Evolutionary conservation across 2,113 vertebrate genomes (phyloP).

Genomic region (Microcebus murinus): DNA sequence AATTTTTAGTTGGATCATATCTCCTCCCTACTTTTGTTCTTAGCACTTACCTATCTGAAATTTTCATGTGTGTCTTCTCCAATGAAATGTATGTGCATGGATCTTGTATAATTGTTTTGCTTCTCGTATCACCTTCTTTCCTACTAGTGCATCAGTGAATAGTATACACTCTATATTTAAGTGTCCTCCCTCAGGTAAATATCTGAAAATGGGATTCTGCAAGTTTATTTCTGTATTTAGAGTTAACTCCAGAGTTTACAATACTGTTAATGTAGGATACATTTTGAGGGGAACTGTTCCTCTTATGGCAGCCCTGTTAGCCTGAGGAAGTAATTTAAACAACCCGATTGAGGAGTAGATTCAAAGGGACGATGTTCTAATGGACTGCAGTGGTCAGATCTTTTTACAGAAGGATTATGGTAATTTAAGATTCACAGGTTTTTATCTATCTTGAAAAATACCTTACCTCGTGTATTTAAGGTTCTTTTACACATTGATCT

Average conservation of each 20-base stretch:
- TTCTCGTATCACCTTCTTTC: not conserved
- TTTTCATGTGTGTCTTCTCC: not conserved
- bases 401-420: conserved; percentile 28
- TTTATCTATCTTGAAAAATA: conserved; percentile 16
- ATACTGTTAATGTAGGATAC: not conserved
- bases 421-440: conserved; percentile 19
- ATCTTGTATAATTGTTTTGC: not conserved
- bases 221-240: conserved; percentile 41
- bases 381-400: not conserved
- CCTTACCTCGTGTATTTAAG: not conserved
- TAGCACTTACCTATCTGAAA: not conserved
- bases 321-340: conserved; percentile 10
- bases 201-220: not conserved
- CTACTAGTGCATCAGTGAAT: not conserved
- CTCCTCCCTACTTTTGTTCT: not conserved
- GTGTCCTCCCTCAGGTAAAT: not conserved
- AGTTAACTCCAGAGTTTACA: not conserved
- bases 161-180: not conserved
- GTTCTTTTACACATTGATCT: not conserved
- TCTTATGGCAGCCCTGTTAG: not conserved
- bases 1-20: conserved; percentile 25
- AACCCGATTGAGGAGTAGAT: not conserved
- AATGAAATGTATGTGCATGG: not conserved
- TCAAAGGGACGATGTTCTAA: conserved; percentile 11
- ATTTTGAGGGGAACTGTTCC: not conserved